phyloP scores from a whole-genome alignment of 37 sponge, comb jelly and placozoan species.

The Petrosia ficiformis region DNA sequence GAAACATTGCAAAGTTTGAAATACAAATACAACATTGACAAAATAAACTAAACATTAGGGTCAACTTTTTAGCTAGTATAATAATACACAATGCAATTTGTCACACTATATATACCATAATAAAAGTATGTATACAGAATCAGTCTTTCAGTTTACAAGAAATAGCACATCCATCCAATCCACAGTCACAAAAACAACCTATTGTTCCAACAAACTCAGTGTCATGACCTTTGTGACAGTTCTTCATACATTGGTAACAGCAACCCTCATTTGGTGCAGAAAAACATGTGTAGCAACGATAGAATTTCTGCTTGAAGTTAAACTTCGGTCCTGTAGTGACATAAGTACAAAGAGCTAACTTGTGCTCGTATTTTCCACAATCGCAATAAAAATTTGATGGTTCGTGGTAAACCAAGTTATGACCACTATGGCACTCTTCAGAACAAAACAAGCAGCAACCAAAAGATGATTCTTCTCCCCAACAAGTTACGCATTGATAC shows the following conservation, averaged over 20 bases:
- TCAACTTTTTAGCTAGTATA: no score
- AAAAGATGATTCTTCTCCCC: slow-evolving; percentile 22
- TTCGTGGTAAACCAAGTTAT: neutral
- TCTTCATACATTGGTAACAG: slow-evolving; percentile 23
- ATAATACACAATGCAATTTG: no score
- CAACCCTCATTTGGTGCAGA: neutral
- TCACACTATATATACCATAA: no score
- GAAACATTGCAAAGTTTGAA: no score
- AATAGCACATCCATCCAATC: slow-evolving; percentile 1
- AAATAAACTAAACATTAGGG: no score
- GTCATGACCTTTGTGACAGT: slow-evolving; percentile 10
- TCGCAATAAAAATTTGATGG: neutral
- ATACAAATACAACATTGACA: no score
- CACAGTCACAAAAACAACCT: slow-evolving; percentile 18
- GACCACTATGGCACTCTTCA: neutral
- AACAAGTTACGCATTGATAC: slow-evolving; percentile 13
- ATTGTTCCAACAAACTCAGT: slow-evolving; percentile 1
- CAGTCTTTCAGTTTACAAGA: no score
- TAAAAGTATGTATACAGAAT: no score
- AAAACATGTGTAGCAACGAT: slow-evolving; percentile 18
- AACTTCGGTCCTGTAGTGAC: neutral
- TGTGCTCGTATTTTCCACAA: slow-evolving; percentile 9
- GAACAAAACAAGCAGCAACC: slow-evolving; percentile 9
- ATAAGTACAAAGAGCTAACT: slow-evolving; percentile 17
- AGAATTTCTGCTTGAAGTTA: slow-evolving; percentile 15